Evolutionary conservation across 2,888 invertebrate species (phyloP).

Genomic region (Augiades crinisus): DNA sequence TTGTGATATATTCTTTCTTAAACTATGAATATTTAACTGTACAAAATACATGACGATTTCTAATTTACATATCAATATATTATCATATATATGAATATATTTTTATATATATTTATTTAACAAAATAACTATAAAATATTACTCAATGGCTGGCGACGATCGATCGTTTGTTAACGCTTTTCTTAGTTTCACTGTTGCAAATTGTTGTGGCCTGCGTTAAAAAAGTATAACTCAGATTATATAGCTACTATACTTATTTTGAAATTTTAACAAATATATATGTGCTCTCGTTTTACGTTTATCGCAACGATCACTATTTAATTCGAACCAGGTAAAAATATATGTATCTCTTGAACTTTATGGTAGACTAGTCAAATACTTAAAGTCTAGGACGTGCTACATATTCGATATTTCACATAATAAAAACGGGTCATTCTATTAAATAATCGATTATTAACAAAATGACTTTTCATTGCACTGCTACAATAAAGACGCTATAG

Average conservation of each 20-base stretch:
- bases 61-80: slow-evolving; percentile 66
- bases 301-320: not conserved
- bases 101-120: slow-evolving; percentile 60
- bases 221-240: slow-evolving; percentile 32
- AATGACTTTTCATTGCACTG: too few relatives aligned
- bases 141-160: slow-evolving; percentile 88
- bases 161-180: slow-evolving; percentile 94
- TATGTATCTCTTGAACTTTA: too few relatives aligned
- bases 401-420: too few relatives aligned
- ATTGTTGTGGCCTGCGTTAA: slow-evolving; percentile 89
- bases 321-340: too few relatives aligned
- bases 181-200: slow-evolving; percentile 93
- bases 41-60: slow-evolving; percentile 77
- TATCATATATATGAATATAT: slow-evolving; percentile 60
- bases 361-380: too few relatives aligned
- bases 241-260: not conserved
- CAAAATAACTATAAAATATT: slow-evolving; percentile 65
- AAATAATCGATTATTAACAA: too few relatives aligned
- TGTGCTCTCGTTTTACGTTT: not conserved
- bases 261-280: not conserved
- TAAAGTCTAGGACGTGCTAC: too few relatives aligned
- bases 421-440: too few relatives aligned
- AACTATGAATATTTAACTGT: slow-evolving; percentile 81
- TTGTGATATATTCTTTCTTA: slow-evolving; percentile 81
- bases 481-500: too few relatives aligned